These are phyloP conservation scores for Lamellibrachia columna DNA, from an alignment of 2,888 invertebrate genomes.

Conservation along the genomic window DNA sequence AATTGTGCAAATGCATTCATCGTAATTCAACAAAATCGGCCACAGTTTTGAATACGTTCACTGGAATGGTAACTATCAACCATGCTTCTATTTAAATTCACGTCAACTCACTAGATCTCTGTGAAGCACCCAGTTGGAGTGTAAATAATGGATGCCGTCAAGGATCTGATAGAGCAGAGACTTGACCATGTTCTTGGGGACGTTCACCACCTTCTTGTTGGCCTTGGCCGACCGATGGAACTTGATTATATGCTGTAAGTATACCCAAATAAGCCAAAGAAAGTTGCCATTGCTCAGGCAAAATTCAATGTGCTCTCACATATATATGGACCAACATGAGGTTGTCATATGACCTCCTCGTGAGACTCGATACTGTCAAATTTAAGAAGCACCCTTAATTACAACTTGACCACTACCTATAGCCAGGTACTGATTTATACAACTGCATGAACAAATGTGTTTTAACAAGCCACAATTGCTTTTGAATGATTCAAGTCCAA, in stretches of 20 bases:
- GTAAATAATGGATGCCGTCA: constrained; percentile 98
- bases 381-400: too few species aligned
- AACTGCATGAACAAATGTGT: too few species aligned
- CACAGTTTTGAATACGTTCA: too few species aligned
- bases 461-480: too few species aligned
- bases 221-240: constrained; percentile 98
- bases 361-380: too few species aligned
- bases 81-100: too few species aligned
- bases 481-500: too few species aligned
- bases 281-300: not conserved
- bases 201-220: constrained; percentile 94
- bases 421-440: not conserved
- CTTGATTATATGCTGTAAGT: constrained; percentile 90
- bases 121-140: constrained; percentile 98
- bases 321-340: too few species aligned
- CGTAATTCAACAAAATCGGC: not conserved
- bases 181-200: constrained; percentile 87
- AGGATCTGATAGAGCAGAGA: constrained; percentile 96
- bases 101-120: constrained; percentile 81
- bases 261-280: constrained; percentile 20
- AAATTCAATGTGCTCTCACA: too few species aligned
- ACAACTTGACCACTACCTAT: not conserved
- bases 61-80: too few species aligned
- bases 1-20: not conserved
- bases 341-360: too few species aligned